A percentile compares a stretch with the other conserved stretches of the same genome.
phyloP scores from a whole-genome alignment of 2,797 vertebrate species.

The Kryptolebias ocellatus region DNA sequence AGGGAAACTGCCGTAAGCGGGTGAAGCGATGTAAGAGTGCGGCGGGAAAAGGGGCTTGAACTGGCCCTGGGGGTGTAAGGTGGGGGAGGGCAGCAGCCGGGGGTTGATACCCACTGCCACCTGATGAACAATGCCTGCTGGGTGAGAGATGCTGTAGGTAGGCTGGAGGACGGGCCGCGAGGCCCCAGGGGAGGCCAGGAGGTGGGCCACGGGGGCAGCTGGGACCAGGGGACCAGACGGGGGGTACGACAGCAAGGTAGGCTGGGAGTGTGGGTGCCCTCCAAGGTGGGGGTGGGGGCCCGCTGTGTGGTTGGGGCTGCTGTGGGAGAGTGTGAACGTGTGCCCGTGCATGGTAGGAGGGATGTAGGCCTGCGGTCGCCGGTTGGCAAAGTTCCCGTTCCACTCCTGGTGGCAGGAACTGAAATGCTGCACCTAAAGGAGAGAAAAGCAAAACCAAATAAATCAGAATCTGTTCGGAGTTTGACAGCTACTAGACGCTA shows the following conservation, averaged over 20 bases:
- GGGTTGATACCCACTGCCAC: slow-evolving; percentile 95
- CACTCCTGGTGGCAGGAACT: slow-evolving; percentile 92
- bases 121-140: slow-evolving; percentile 91
- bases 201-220: slow-evolving; percentile 92
- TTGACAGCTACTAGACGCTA: too few species aligned
- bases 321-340: slow-evolving; percentile 91
- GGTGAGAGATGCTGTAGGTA: slow-evolving; percentile 89
- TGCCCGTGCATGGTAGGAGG: slow-evolving; percentile 87
- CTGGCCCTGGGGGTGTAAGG: slow-evolving; percentile 91
- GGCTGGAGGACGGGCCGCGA: slow-evolving; percentile 90
- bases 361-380: slow-evolving; percentile 93
- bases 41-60: slow-evolving; percentile 95
- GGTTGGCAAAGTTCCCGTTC: slow-evolving; percentile 92
- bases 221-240: slow-evolving; percentile 87
- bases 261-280: slow-evolving; percentile 87
- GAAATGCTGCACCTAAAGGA: slow-evolving; percentile 90
- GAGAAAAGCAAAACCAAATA: slow-evolving; percentile 10
- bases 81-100: slow-evolving; percentile 93
- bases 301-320: slow-evolving; percentile 89
- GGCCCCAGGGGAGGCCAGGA: slow-evolving; percentile 92
- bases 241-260: slow-evolving; percentile 89
- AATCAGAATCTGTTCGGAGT: not conserved
- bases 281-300: slow-evolving; percentile 86
- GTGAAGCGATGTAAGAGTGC: slow-evolving; percentile 95
- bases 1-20: slow-evolving; percentile 93